Base-by-base conservation (phyloP, 1,140 invertebrate species). In the Vanessa atalanta region DNA sequence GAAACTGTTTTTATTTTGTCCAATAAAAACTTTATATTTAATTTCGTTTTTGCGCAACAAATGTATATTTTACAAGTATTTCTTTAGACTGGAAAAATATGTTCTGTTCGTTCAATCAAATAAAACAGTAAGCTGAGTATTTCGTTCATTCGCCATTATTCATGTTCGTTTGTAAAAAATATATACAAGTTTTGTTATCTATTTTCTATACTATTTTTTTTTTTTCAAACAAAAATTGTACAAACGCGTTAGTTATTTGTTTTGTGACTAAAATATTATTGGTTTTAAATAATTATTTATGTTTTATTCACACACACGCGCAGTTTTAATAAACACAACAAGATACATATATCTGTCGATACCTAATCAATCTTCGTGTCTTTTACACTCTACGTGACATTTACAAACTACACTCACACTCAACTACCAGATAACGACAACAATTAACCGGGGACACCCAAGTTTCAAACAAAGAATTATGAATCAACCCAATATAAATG, bases 321-420 rank as follows among this genome's bases (percentile, higher is more conserved):
- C 26, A 31, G 26, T 31, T 1, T n/a, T n/a, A 53, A 9, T 8
- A 16, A 53, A 15, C 7, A 53, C n/a, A 23, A 20, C 16, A 2
- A 1, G 15, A 53, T 16, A 6, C 6, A 31, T 31, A 31, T 4
- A 31, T 31, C 26, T 31, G 26, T 1, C 3, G 0, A n/a, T 51
- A 51, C n/a, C 9, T 51, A 2, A 14, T 0, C 13, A 51, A 51
- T 14, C 13, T 14, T 51, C 48, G 14, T n/a, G 48, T n/a, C 48
- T n/a, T n/a, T n/a, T 51, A 14, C 48, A 55, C n/a, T 55, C 53
- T 55, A 55, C 55, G 55, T 57, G 55, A 57, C 55, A 57, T 57
- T 57, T 57, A 12, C 12, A 26, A 11, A 57, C 20, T 23, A 57
- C 20, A 16, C 26, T 31, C 26, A 6, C 14, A 57, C 53, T 57